phyloP scores from a whole-genome alignment of 2,797 vertebrate genomes.

The Sphaeramia orbicularis region DNA sequence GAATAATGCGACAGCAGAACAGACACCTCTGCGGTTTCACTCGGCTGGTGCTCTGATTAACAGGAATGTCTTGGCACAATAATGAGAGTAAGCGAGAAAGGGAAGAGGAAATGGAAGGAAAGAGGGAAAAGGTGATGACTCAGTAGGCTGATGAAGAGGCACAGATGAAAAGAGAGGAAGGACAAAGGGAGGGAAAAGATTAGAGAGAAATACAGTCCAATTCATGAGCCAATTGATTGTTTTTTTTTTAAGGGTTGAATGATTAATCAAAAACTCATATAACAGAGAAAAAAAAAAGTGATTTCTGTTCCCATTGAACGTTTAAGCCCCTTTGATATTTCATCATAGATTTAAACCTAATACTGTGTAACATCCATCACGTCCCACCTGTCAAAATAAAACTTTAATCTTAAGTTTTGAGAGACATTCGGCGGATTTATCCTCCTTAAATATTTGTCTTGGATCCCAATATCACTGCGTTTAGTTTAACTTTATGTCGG shows the following conservation, averaged over 20 bases:
- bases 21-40: constrained; percentile 67
- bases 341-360: constrained; percentile 6
- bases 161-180: constrained; percentile 16
- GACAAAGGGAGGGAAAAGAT: neutral
- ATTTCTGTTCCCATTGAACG: neutral
- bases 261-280: neutral
- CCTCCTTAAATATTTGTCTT: constrained; percentile 35
- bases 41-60: constrained; percentile 63
- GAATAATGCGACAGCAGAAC: constrained; percentile 63
- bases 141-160: constrained; percentile 16
- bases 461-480: constrained; percentile 12
- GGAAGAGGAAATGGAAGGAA: constrained; percentile 1
- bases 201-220: neutral
- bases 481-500: constrained; percentile 23
- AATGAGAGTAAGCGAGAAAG: constrained; percentile 15
- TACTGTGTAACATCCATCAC: neutral
- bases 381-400: constrained; percentile 26
- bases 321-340: constrained; percentile 3
- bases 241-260: neutral
- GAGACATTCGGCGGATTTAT: constrained; percentile 17
- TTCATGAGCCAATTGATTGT: no score
- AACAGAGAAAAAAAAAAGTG: neutral
- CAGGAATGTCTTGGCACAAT: constrained; percentile 54
- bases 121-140: constrained; percentile 16
- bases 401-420: constrained; percentile 14